Evolutionary conservation across 2,113 vertebrate genomes (phyloP).

Genomic region (Saguinus imperator): DNA sequence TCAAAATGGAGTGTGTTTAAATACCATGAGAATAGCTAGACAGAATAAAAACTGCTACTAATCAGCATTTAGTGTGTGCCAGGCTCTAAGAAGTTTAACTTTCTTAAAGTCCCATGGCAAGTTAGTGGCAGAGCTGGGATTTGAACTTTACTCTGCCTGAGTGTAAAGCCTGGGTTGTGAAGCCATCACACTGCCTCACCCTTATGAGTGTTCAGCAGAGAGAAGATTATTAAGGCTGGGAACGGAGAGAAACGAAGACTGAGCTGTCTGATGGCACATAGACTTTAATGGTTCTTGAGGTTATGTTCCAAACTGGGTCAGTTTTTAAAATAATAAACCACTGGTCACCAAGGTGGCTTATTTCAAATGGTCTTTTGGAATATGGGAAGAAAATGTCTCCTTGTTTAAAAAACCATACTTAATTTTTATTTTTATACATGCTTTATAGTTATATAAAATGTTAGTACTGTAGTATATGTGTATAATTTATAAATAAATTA

Average conservation of each 20-base stretch:
- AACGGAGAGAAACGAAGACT: not conserved
- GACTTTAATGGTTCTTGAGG: not conserved
- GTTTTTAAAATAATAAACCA: not conserved
- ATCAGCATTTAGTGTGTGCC: not conserved
- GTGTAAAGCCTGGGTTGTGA: not conserved
- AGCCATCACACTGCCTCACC: not conserved
- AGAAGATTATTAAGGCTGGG: not conserved
- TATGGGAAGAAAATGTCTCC: not conserved
- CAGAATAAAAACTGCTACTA: not conserved
- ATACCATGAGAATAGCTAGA: not conserved
- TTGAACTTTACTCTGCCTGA: not conserved
- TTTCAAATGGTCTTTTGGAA: not conserved
- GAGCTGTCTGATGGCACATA: not conserved
- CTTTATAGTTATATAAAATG: not conserved
- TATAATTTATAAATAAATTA: not conserved
- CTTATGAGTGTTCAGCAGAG: rapidly evolving
- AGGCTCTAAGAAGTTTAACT: not conserved
- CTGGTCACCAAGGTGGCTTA: not conserved
- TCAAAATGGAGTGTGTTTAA: constrained; percentile 5
- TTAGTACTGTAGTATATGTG: not conserved
- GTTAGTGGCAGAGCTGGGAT: not conserved
- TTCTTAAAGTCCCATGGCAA: not conserved
- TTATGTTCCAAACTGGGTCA: not conserved
- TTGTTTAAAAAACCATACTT: not conserved
- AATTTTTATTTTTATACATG: not conserved